Conservation (phyloP, 92 coral and sea anemone species). For the Siderastrea siderea region DNA sequence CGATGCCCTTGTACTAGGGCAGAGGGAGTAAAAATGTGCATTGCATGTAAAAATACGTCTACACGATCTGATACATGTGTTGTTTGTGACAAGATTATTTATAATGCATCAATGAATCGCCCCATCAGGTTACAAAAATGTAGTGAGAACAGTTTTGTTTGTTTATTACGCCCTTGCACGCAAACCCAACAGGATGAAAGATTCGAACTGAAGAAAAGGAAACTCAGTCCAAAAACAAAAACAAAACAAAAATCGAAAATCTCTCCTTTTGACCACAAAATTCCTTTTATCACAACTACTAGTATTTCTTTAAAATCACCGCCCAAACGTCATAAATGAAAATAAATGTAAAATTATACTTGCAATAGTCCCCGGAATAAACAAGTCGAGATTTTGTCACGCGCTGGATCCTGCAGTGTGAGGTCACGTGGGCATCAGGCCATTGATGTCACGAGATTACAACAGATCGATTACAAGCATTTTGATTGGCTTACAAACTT, state of each 20-base stretch:
- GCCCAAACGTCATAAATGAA: too few relatives aligned
- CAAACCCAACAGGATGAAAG: background rate
- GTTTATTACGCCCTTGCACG: background rate
- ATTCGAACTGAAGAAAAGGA: background rate
- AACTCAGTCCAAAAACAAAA: background rate
- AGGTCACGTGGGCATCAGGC: background rate
- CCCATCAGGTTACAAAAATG: background rate
- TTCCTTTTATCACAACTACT: too few relatives aligned
- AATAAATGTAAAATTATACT: too few relatives aligned
- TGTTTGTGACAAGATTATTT: too few relatives aligned
- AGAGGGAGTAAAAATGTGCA: too few relatives aligned
- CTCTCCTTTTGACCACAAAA: too few relatives aligned
- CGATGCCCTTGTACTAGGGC: too few relatives aligned
- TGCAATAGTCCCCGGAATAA: background rate
- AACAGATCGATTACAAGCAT: background rate
- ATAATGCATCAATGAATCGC: background rate
- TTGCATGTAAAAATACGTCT: too few relatives aligned
- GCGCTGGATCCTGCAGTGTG: background rate
- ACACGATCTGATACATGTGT: too few relatives aligned
- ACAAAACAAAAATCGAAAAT: too few relatives aligned
- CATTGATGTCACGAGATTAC: background rate
- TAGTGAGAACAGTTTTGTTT: background rate
- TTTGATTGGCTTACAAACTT: conserved; percentile 23
- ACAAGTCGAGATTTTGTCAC: background rate
- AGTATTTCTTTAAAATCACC: too few relatives aligned